phyloP scores from a whole-genome alignment of 2,797 vertebrate species.

The Cyclopterus lumpus region DNA sequence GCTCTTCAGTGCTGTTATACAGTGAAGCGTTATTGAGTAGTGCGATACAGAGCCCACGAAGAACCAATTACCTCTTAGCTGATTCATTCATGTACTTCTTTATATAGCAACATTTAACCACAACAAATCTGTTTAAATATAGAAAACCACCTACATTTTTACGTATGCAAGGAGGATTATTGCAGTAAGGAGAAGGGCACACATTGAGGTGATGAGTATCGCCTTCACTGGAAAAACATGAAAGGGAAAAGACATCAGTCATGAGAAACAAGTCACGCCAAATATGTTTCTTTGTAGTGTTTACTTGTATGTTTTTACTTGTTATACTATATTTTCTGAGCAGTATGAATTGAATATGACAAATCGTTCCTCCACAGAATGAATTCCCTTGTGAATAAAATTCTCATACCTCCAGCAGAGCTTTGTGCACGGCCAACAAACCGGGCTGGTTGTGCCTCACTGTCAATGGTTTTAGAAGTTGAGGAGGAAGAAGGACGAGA shows the following conservation, averaged over 20 bases:
- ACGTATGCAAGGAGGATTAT: slow-evolving; percentile 63
- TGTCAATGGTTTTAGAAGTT: slow-evolving; percentile 6
- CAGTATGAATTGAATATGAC: background rate
- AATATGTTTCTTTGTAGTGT: background rate
- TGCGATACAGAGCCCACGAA: background rate
- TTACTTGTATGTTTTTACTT: background rate
- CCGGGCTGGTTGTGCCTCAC: slow-evolving; percentile 14
- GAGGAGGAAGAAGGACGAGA: slow-evolving; percentile 11
- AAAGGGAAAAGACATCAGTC: slow-evolving; percentile 10
- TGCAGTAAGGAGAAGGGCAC: slow-evolving; percentile 63
- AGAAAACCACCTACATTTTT: slow-evolving; percentile 72
- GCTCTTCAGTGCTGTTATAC: background rate
- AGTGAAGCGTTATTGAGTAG: too few species aligned
- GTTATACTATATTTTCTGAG: background rate
- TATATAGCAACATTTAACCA: background rate
- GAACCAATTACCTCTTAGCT: background rate
- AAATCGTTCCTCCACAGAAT: background rate
- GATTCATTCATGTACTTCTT: background rate
- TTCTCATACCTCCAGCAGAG: slow-evolving; percentile 59
- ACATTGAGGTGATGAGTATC: slow-evolving; percentile 70
- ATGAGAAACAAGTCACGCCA: background rate
- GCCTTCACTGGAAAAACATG: slow-evolving; percentile 58
- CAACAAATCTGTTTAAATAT: background rate
- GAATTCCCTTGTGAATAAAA: background rate
- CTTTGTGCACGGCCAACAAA: slow-evolving; percentile 17